Conservation (phyloP, 2,888 invertebrate species). For the Eilema griseolum region DNA sequence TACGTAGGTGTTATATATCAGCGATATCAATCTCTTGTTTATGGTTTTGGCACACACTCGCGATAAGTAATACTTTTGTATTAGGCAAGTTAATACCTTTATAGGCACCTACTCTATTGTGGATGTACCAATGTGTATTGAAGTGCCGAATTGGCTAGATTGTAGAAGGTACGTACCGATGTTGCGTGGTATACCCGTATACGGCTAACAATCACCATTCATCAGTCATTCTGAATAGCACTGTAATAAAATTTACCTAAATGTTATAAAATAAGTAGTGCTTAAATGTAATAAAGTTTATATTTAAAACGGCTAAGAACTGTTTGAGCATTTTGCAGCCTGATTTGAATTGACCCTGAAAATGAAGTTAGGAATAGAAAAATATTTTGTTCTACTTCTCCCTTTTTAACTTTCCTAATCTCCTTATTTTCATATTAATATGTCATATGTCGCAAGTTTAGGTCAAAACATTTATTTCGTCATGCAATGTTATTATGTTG, state of each 20-base stretch:
- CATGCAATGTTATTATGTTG: not conserved
- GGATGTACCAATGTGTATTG: not conserved
- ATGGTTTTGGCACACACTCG: not conserved
- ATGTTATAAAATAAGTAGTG: too few relatives aligned
- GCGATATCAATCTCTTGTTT: not conserved
- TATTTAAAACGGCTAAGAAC: too few relatives aligned
- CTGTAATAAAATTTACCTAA: too few relatives aligned
- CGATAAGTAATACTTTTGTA: not conserved
- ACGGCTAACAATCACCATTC: not conserved
- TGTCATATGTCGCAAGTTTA: not conserved
- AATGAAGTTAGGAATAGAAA: not conserved
- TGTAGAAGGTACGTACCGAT: not conserved
- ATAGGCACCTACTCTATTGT: not conserved
- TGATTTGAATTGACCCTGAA: not conserved
- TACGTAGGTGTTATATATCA: not conserved
- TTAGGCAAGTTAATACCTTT: not conserved
- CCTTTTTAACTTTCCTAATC: too few relatives aligned
- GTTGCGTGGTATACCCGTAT: not conserved
- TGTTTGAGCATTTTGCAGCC: too few relatives aligned
- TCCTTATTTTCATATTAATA: too few relatives aligned
- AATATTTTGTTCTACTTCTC: too few relatives aligned
- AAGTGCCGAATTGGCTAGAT: not conserved
- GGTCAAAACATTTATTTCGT: not conserved
- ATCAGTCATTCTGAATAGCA: not conserved
- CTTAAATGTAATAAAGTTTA: too few relatives aligned